These are phyloP conservation scores for Limonius californicus DNA, from an alignment of 1,140 invertebrate genomes.

Conservation along the genomic window DNA sequence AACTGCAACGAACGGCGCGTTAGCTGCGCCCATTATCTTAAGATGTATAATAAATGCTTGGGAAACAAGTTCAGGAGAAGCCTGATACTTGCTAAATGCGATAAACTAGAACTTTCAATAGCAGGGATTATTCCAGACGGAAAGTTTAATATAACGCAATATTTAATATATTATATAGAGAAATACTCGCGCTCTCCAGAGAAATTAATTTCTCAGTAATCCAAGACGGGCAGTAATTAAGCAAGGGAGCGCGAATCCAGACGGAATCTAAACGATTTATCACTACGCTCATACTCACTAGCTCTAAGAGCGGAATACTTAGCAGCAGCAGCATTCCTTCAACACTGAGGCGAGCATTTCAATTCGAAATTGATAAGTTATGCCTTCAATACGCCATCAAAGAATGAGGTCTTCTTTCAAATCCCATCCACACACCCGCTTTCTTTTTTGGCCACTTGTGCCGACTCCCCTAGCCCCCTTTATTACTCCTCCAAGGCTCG, in stretches of 20 bases:
- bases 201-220: slow-evolving; percentile 49
- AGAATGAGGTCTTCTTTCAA: too few species aligned
- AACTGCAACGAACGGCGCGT: slow-evolving; percentile 29
- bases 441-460: too few species aligned
- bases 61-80: slow-evolving; percentile 18
- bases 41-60: slow-evolving; percentile 31
- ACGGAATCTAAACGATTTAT: slow-evolving; percentile 44
- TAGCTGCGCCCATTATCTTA: slow-evolving; percentile 35
- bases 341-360: too few species aligned
- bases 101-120: slow-evolving; percentile 13
- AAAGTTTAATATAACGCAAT: slow-evolving; percentile 46
- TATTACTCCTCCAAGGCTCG: too few species aligned
- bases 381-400: too few species aligned
- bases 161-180: slow-evolving; percentile 46
- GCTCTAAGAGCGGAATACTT: slow-evolving; percentile 9
- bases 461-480: too few species aligned
- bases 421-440: too few species aligned
- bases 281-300: slow-evolving; percentile 38
- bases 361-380: too few species aligned
- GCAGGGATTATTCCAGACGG: slow-evolving; percentile 35
- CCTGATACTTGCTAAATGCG: background rate
- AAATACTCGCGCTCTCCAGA: slow-evolving; percentile 37
- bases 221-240: slow-evolving; percentile 48
- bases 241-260: slow-evolving; percentile 30
- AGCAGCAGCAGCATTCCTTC: background rate